Evolutionary conservation across 1,140 invertebrate genomes (phyloP), one percentile per base, ranked within the genome.

Genomic region (Diachasma alloeum): DNA sequence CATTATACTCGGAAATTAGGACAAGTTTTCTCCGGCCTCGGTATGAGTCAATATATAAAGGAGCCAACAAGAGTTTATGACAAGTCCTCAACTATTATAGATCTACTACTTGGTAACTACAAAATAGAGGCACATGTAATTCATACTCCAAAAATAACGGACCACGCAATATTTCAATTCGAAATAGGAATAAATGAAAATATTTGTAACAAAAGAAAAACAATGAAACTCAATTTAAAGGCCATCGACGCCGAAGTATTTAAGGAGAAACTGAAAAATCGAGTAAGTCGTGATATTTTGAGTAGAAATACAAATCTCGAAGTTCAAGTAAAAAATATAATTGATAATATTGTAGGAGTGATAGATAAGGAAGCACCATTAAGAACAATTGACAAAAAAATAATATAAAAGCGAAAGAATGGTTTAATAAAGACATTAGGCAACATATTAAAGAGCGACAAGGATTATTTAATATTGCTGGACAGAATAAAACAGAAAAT

Each of bases 101-200:
- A 75, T 44, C 19, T 75, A 68, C 22, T 75, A 6, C 68, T 75
- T 19, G 22, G 31, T 42, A 68, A 75, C 37, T 42, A 44, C 5
- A 67, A 69, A 1, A 56, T 13, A 26, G 46, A 72, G 0, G 24
- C 42, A 26, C 11, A 36, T 3, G 46, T n/a, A n/a, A n/a, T 72
- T n/a, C 15, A 72, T 53, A 53, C 22, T 17, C 71, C 71, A 56
- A 53, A 72, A n/a, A 72, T 72, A 56, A 72, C 71, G 0, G 71
- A 72, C 46, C 71, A 72, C 31, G 44, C 71, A 24, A 72, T 56
- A 72, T 26, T 72, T 44, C 1, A 56, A 4, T 31, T 48, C 13
- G 31, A 53, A 26, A 22, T 72, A 36, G 42, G 10, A 26, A 22
- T 72, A 26, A 53, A 8, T 26, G n/a, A n/a, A 53, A 53, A 17